These are phyloP conservation scores for Pterobdella sp. DNA, from an alignment of 2,888 invertebrate species.

Conservation along the genomic window DNA sequence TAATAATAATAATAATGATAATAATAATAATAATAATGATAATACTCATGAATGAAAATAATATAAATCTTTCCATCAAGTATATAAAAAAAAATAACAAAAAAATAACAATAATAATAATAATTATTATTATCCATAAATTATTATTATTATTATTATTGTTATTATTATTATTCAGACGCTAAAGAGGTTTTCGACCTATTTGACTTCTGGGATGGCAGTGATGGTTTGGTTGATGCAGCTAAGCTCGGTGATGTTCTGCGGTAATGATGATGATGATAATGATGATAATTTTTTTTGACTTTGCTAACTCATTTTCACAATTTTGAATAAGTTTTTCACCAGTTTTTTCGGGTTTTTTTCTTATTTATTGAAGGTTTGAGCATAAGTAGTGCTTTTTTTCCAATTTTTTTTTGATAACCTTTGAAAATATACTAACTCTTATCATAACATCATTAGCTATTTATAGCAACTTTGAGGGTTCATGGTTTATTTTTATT, in stretches of 20 bases:
- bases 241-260: conserved; percentile 42
- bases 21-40: conserved; percentile 5
- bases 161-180: conserved; percentile 35
- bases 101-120: neutral
- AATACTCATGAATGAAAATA: neutral
- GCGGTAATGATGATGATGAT: conserved; percentile 55
- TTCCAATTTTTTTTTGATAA: too few relatives aligned
- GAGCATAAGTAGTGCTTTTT: too few relatives aligned
- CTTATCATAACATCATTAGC: too few relatives aligned
- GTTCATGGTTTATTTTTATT: too few relatives aligned
- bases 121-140: neutral
- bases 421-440: too few relatives aligned
- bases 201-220: conserved; percentile 45
- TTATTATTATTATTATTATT: conserved; percentile 18
- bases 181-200: conserved; percentile 43
- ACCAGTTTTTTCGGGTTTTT: too few relatives aligned
- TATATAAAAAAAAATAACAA: too few relatives aligned
- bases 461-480: too few relatives aligned
- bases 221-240: conserved; percentile 42
- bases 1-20: conserved; percentile 14
- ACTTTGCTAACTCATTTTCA: too few relatives aligned
- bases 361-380: too few relatives aligned
- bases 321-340: too few relatives aligned
- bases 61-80: too few relatives aligned
- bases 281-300: conserved; percentile 10